Conservation (phyloP, 2,113 vertebrate species). For the Buteo buteo region DNA sequence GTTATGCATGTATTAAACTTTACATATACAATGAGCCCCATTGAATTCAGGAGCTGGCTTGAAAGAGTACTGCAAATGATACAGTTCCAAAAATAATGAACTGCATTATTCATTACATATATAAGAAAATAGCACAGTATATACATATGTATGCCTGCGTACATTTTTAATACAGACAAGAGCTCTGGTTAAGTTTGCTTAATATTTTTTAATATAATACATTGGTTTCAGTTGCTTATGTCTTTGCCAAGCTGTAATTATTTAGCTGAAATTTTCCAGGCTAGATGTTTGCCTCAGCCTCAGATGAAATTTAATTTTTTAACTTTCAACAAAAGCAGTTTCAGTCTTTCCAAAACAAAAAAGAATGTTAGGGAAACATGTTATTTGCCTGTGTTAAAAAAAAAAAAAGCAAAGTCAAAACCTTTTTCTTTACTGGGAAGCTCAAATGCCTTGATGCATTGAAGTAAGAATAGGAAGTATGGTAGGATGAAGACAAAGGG, state of each 20-base stretch:
- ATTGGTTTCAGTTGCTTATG: neutral
- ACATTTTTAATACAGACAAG: slow-evolving; percentile 48
- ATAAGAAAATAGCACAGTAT: slow-evolving; percentile 41
- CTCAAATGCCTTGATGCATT: neutral
- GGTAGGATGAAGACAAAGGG: neutral
- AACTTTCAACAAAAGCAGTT: neutral
- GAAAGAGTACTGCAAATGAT: slow-evolving; percentile 49
- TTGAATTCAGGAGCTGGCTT: slow-evolving; percentile 59
- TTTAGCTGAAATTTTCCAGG: slow-evolving; percentile 34
- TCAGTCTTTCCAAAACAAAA: neutral
- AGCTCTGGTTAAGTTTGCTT: slow-evolving; percentile 12
- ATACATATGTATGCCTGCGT: slow-evolving; percentile 40
- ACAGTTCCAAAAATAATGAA: slow-evolving; percentile 66
- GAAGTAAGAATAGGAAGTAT: neutral
- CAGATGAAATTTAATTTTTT: slow-evolving; percentile 1
- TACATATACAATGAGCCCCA: slow-evolving; percentile 52
- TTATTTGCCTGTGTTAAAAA: neutral
- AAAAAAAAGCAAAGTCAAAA: neutral
- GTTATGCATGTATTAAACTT: slow-evolving; percentile 37
- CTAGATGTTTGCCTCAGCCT: neutral
- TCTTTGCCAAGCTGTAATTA: slow-evolving; percentile 38
- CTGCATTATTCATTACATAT: slow-evolving; percentile 61
- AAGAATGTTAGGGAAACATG: neutral
- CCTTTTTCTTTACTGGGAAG: neutral
- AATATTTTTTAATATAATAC: slow-evolving; percentile 52